Base-by-base conservation (phyloP, 1,140 invertebrate species). In the Colletes latitarsis region DNA sequence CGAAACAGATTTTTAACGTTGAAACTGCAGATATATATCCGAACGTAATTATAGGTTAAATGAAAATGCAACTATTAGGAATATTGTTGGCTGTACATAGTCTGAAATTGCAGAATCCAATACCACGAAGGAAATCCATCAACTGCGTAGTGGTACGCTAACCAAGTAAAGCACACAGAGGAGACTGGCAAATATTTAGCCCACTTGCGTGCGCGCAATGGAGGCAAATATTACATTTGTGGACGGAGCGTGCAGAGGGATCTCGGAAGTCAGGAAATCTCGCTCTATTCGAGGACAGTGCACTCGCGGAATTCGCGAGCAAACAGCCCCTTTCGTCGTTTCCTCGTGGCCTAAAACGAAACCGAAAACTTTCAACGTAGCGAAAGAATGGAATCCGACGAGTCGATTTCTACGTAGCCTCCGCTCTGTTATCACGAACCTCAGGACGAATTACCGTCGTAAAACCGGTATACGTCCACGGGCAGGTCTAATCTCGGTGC, bases 381-480 rank as follows among this genome's bases (percentile, higher is more conserved):
- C 17, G 57, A 70, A 49, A 41, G 12, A 5, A 14, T 8, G n/a
- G 63, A 30, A 43, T 70, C 5, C 15, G 64, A 3, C 14, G 6
- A 41, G 49, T 12, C 55, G 39, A 58, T 30, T 52, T n/a, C 10
- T 64, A 55, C 41, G 43, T 66, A 60, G 49, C 30, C 43, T 53
- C 14, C 19, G 17, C 39, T 41, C 49, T 14, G 67, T 83, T 84
- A 76, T 85, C 73, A 19, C n/a, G 21, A 43, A 74, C 15, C 53
- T 58, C 30, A 58, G n/a, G 49, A 58, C 68, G 70, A 85, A 86
- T 80, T 78, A 46, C 53, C 49, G 60, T 82, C 76, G 68, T 82
- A 60, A 75, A 79, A 77, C 63, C 64, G 21, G 76, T 30, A 46
- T 55, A 43, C 52, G 58, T 6, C 19, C 9, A 53, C n/a, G 63